These are phyloP conservation scores for Pyrocoelia pectoralis DNA, from an alignment of 2,888 invertebrate genomes.

Conservation along the genomic window DNA sequence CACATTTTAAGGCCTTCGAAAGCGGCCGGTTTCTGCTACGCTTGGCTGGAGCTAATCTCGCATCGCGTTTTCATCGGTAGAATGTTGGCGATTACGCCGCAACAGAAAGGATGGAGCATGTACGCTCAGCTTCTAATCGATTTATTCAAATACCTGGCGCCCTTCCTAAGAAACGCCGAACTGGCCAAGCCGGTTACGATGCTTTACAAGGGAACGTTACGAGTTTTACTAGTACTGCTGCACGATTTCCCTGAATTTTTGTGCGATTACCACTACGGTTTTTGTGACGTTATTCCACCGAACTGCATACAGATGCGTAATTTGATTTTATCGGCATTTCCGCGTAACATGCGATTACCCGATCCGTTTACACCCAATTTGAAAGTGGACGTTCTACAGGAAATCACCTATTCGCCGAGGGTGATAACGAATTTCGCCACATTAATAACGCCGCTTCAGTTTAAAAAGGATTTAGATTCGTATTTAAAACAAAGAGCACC, in stretches of 20 bases:
- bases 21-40: constrained; percentile 96
- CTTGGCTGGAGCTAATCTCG: constrained; percentile 97
- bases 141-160: constrained; percentile 95
- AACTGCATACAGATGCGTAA: constrained; percentile 99
- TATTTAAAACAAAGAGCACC: constrained; percentile 94
- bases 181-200: constrained; percentile 92
- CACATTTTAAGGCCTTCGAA: constrained; percentile 92
- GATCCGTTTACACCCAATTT: constrained; percentile 99
- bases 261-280: constrained; percentile 98
- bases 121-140: constrained; percentile 96
- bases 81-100: constrained; percentile 88
- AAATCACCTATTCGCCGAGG: constrained; percentile 88
- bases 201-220: constrained; percentile 94
- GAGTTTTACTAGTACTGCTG: constrained; percentile 91
- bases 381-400: constrained; percentile 85
- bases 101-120: constrained; percentile 97
- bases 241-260: constrained; percentile 99
- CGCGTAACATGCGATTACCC: constrained; percentile 96
- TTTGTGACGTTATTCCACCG: constrained; percentile 99
- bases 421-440: constrained; percentile 88
- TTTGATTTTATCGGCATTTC: constrained; percentile 96
- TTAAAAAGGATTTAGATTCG: constrained; percentile 96
- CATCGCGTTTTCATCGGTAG: constrained; percentile 96
- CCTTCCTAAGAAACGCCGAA: constrained; percentile 96
- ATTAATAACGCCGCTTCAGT: constrained; percentile 85